Conservation (phyloP, 2,113 vertebrate species). For the Todiramphus saurophagus region DNA sequence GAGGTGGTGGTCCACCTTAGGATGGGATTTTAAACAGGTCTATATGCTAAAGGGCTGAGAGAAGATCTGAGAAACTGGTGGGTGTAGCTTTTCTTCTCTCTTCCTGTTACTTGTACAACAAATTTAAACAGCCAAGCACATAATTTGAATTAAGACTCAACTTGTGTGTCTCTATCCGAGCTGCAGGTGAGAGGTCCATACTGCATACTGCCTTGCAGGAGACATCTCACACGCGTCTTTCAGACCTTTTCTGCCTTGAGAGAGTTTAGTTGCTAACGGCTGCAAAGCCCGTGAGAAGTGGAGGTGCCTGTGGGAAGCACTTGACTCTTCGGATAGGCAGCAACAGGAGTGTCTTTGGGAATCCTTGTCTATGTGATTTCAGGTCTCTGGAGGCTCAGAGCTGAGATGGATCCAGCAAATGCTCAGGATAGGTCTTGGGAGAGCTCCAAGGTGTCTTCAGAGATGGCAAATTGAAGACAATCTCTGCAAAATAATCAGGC, state of each 20-base stretch:
- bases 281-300: background rate
- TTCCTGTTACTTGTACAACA: background rate
- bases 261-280: accelerated
- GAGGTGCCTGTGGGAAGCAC: background rate
- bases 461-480: background rate
- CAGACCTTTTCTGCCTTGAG: background rate
- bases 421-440: background rate
- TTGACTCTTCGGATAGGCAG: background rate
- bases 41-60: background rate
- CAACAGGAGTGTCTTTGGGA: background rate
- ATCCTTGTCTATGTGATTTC: accelerated
- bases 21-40: background rate
- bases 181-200: accelerated
- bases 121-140: background rate
- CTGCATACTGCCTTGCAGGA: background rate
- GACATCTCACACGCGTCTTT: accelerated
- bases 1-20: background rate
- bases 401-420: background rate
- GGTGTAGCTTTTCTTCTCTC: background rate
- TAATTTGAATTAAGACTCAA: background rate
- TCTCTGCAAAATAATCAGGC: background rate
- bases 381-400: background rate
- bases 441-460: background rate
- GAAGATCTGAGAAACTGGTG: background rate
- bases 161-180: background rate